Evolutionary conservation across 2,797 vertebrate genomes (phyloP).

Genomic region (Myotis daubentonii): DNA sequence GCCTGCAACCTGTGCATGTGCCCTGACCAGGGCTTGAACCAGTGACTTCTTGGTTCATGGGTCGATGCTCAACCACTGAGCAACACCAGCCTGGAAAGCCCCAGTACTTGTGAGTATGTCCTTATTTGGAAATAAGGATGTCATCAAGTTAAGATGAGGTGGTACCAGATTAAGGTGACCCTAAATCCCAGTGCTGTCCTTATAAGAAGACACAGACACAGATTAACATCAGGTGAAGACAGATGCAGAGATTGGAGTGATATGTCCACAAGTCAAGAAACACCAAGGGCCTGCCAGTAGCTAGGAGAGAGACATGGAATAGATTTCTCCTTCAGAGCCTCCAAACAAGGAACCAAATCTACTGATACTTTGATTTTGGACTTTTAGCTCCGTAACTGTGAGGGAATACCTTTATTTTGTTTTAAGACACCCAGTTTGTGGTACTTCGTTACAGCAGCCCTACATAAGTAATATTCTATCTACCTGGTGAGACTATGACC

Average conservation of each 20-base stretch:
- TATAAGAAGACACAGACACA: background rate
- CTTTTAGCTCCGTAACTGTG: background rate
- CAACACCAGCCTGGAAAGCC: background rate
- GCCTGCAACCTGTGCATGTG: too few species aligned
- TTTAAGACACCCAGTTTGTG: background rate
- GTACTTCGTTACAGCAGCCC: background rate
- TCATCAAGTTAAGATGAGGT: conserved; percentile 32
- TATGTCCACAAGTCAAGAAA: background rate
- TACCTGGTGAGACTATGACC: background rate
- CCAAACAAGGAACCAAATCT: background rate
- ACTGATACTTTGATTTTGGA: background rate
- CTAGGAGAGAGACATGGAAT: background rate
- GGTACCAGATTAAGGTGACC: background rate
- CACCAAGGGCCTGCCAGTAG: background rate
- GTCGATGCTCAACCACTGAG: too few species aligned
- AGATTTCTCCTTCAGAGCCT: background rate
- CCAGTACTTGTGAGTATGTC: background rate
- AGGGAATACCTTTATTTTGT: background rate
- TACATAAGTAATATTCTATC: background rate
- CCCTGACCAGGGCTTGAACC: too few species aligned
- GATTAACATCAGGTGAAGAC: background rate
- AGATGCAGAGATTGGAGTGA: background rate
- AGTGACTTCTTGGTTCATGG: too few species aligned
- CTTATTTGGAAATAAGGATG: background rate
- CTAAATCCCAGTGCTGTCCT: background rate